A percentile compares a stretch with the other conserved stretches of the same genome.
phyloP scores from a whole-genome alignment of 2,797 vertebrate species.

The Premnoplex brunnescens region DNA sequence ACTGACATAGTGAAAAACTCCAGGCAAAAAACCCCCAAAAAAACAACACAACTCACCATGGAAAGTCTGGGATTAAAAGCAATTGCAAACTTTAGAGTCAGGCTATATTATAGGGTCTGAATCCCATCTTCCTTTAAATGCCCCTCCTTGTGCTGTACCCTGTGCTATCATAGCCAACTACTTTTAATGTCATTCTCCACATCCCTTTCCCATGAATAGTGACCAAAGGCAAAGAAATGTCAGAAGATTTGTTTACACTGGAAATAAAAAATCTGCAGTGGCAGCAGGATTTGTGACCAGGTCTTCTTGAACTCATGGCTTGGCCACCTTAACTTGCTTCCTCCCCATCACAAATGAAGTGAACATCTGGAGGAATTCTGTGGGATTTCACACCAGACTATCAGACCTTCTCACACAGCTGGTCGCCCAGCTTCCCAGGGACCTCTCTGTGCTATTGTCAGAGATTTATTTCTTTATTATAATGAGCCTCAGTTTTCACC shows the following conservation, averaged over 20 bases:
- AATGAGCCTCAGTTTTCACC: background rate
- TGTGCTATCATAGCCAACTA: background rate
- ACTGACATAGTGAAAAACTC: background rate
- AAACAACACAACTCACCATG: background rate
- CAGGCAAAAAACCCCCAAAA: background rate
- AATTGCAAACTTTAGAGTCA: background rate
- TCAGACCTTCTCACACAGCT: background rate
- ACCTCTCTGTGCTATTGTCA: background rate
- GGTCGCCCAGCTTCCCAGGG: background rate
- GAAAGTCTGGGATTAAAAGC: conserved; percentile 18
- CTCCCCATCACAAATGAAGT: background rate
- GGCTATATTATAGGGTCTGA: background rate
- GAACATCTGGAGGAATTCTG: background rate
- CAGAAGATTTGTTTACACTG: background rate
- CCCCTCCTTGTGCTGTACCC: background rate
- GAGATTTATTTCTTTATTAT: background rate
- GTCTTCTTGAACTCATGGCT: background rate
- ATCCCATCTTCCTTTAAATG: background rate
- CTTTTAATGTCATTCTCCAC: background rate
- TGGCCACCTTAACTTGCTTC: background rate
- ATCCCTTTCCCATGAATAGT: background rate
- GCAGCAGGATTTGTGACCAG: background rate
- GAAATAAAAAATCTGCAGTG: background rate
- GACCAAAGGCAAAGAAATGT: background rate
- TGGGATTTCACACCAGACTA: background rate